Evolutionary conservation across 1,140 invertebrate genomes (phyloP).

Genomic region (Drosophila kikkawai): DNA sequence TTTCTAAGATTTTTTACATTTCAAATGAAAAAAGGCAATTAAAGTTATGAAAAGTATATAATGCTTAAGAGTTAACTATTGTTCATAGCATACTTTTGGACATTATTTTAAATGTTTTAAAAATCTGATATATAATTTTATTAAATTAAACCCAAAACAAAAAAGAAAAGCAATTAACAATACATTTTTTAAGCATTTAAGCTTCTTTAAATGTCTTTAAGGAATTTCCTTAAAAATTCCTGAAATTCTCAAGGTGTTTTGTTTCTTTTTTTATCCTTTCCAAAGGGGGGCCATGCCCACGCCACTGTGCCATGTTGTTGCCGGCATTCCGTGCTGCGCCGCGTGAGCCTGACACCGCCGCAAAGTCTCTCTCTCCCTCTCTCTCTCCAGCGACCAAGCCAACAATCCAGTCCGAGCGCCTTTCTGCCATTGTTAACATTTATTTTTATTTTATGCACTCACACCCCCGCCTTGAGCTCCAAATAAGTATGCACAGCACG

Average conservation of each 20-base stretch:
- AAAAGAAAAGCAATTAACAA: not conserved
- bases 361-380: constrained; percentile 18
- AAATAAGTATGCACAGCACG: constrained; percentile 83
- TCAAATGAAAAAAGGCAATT: too few relatives aligned
- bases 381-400: constrained; percentile 1
- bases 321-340: constrained; percentile 66
- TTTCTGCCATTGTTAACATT: constrained; percentile 80
- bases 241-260: not conserved
- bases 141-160: not conserved
- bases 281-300: not conserved
- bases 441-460: constrained; percentile 83
- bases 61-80: not conserved
- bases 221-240: not conserved
- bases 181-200: not conserved
- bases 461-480: constrained; percentile 66
- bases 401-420: constrained; percentile 67
- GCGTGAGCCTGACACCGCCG: constrained; percentile 70
- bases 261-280: not conserved
- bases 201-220: not conserved
- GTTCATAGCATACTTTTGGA: not conserved
- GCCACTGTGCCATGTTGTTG: constrained; percentile 36
- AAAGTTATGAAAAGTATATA: too few relatives aligned
- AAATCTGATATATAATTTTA: too few relatives aligned
- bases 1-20: not conserved
- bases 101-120: not conserved